Conservation (phyloP, 2,797 vertebrate species). For the Oophaga sylvatica region DNA sequence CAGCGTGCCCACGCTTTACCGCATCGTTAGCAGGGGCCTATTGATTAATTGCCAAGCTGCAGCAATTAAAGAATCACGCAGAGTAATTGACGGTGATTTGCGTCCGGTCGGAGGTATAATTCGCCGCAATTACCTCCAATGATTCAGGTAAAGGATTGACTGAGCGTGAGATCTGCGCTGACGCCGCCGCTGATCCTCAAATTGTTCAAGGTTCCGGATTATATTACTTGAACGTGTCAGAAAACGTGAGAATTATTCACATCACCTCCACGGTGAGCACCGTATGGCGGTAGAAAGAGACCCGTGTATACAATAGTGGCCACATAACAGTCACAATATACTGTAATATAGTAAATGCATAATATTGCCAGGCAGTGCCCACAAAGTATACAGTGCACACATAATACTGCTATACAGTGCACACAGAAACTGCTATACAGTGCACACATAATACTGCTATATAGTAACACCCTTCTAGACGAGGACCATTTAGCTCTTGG, state of each 20-base stretch:
- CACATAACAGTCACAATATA: background rate
- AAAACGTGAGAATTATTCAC: background rate
- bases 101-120: background rate
- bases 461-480: background rate
- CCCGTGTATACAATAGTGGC: too few relatives aligned
- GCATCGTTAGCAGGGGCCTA: constrained; percentile 8
- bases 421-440: background rate
- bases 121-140: constrained; percentile 1
- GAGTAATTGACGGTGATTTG: constrained; percentile 33
- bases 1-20: background rate
- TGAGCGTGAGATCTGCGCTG: background rate
- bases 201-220: background rate
- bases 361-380: background rate
- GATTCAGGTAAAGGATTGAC: background rate
- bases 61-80: constrained; percentile 11
- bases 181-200: background rate
- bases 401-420: background rate
- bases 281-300: too few relatives aligned
- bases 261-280: too few relatives aligned
- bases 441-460: background rate
- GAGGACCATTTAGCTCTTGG: too few relatives aligned
- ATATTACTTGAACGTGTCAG: background rate
- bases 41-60: constrained; percentile 17
- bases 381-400: background rate
- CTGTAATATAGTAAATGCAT: background rate